Conservation (phyloP, 2,797 vertebrate genomes). For the Podarcis lilfordi region DNA sequence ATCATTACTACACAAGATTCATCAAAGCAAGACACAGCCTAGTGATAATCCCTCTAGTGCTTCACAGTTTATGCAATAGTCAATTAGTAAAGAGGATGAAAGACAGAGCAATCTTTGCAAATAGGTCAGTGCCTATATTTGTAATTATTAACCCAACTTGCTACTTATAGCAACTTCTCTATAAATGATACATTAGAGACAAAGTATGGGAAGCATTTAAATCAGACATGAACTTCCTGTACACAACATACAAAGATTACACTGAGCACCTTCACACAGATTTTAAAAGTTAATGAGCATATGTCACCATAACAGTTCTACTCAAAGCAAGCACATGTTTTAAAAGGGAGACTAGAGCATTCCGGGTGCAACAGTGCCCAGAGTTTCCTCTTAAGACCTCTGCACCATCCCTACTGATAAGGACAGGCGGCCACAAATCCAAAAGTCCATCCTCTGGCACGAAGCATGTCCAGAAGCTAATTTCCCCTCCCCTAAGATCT, state of each 20-base stretch:
- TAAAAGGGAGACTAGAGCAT: not conserved
- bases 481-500: not conserved
- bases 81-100: conserved; percentile 78
- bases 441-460: too few relatives aligned
- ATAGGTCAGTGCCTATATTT: conserved; percentile 75
- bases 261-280: not conserved
- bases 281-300: not conserved
- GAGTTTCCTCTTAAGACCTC: not conserved
- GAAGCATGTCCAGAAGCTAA: not conserved
- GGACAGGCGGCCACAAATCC: not conserved
- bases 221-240: not conserved
- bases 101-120: conserved; percentile 71
- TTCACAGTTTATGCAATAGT: conserved; percentile 76
- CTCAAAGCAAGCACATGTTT: not conserved
- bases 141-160: conserved; percentile 57
- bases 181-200: conserved; percentile 31
- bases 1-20: conserved; percentile 59
- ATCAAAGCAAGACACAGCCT: conserved; percentile 68
- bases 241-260: not conserved
- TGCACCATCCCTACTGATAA: not conserved
- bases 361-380: not conserved
- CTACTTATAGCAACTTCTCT: conserved; percentile 56
- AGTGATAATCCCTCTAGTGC: conserved; percentile 70
- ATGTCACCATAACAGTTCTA: not conserved
- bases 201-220: not conserved